Evolutionary conservation across 2,797 vertebrate species (phyloP).

Genomic region (Anolis apletophallus): DNA sequence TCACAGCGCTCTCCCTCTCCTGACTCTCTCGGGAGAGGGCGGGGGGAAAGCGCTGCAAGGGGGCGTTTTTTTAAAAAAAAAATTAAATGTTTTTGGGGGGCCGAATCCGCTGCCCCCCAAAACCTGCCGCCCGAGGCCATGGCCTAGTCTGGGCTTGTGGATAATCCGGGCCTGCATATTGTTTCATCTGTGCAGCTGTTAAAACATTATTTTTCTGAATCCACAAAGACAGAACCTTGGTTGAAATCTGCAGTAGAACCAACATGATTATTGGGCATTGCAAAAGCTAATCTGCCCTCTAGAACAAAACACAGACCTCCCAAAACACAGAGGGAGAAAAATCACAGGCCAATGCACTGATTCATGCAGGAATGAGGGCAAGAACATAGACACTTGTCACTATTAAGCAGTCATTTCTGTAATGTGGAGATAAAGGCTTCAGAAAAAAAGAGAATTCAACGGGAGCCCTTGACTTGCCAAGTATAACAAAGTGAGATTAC

Average conservation of each 20-base stretch:
- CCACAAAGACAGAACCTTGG: constrained; percentile 50
- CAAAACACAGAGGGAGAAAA: constrained; percentile 26
- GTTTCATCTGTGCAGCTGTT: background rate
- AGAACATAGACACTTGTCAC: constrained; percentile 51
- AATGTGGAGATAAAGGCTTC: constrained; percentile 50
- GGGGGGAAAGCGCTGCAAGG: too few relatives aligned
- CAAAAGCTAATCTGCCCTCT: constrained; percentile 40
- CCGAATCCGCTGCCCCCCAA: too few relatives aligned
- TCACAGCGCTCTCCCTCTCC: too few relatives aligned
- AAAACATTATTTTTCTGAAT: constrained; percentile 52
- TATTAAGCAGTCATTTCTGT: constrained; percentile 61
- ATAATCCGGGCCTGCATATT: background rate
- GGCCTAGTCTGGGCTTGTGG: too few relatives aligned
- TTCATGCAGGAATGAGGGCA: constrained; percentile 16
- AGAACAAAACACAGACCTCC: constrained; percentile 59
- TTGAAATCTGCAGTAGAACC: constrained; percentile 38
- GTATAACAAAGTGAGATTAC: constrained; percentile 54
- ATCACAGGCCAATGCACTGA: constrained; percentile 26
- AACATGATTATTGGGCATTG: constrained; percentile 41
- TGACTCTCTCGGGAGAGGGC: too few relatives aligned
- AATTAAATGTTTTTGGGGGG: too few relatives aligned
- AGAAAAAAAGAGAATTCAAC: constrained; percentile 59
- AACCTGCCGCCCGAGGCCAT: too few relatives aligned
- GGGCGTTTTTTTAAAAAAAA: too few relatives aligned
- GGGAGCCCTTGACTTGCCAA: constrained; percentile 26